Evolutionary conservation across 2,113 vertebrate genomes (phyloP).

Genomic region (Podilymbus podiceps): DNA sequence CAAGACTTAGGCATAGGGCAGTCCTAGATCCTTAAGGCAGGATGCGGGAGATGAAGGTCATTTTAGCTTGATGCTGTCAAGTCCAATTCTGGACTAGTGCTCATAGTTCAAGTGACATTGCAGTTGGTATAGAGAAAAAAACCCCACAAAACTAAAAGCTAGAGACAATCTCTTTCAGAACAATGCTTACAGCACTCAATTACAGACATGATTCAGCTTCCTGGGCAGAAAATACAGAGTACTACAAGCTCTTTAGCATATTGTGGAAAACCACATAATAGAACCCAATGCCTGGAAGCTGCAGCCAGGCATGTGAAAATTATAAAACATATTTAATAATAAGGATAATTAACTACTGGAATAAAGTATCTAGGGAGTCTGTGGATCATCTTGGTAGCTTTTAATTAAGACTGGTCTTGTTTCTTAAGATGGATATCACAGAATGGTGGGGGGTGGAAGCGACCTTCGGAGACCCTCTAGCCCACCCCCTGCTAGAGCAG

Average conservation of each 20-base stretch:
- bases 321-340: neutral
- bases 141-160: neutral
- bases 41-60: fast-evolving
- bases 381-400: neutral
- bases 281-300: neutral
- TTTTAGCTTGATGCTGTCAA: neutral
- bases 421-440: neutral
- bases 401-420: neutral
- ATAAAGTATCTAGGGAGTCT: neutral
- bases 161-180: neutral
- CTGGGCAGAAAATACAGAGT: neutral
- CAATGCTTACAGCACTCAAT: neutral
- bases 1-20: neutral
- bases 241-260: neutral
- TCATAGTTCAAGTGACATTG: neutral
- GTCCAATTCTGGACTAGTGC: neutral
- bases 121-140: neutral
- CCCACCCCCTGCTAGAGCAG: too few species aligned
- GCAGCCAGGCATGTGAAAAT: neutral
- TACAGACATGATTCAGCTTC: neutral
- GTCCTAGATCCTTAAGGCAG: neutral
- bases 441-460: too few species aligned
- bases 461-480: too few species aligned
- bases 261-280: neutral
- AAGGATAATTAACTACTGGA: neutral